Evolutionary conservation across 64 coral and sea anemone species (phyloP).

Genomic region (Pachyseris speciosa): DNA sequence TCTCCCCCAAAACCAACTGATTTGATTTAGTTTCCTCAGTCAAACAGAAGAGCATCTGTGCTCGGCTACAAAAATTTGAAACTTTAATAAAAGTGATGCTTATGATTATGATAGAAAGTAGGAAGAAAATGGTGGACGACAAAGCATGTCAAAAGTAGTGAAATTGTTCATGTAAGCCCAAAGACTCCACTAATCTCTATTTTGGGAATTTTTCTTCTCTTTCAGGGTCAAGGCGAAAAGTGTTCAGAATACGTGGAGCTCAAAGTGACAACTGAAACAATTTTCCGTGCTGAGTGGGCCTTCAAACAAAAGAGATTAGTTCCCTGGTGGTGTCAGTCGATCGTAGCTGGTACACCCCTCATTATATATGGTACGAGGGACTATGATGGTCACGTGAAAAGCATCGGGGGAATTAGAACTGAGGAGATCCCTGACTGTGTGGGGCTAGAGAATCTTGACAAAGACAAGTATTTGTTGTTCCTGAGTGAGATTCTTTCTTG

Average conservation of each 20-base stretch:
- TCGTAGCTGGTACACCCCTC: conserved; percentile 16
- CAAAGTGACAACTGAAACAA: conserved; percentile 14
- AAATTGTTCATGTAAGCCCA: too few species aligned
- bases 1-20: too few species aligned
- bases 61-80: too few species aligned
- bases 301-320: conserved; percentile 20
- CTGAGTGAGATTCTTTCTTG: conserved; percentile 13
- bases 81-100: too few species aligned
- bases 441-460: conserved; percentile 28
- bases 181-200: too few species aligned
- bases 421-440: conserved; percentile 6
- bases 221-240: neutral
- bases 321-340: conserved; percentile 46
- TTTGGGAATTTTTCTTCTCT: neutral
- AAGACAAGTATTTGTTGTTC: conserved; percentile 9
- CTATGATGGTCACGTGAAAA: conserved; percentile 44
- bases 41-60: too few species aligned
- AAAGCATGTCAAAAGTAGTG: too few species aligned
- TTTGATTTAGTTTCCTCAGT: too few species aligned
- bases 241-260: conserved; percentile 9
- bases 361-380: conserved; percentile 29
- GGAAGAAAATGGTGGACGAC: too few species aligned
- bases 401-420: neutral
- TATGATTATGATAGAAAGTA: too few species aligned
- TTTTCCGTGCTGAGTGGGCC: conserved; percentile 3